These are phyloP conservation scores for Molossus molossus DNA, from an alignment of 2,797 vertebrate species.

Conservation along the genomic window DNA sequence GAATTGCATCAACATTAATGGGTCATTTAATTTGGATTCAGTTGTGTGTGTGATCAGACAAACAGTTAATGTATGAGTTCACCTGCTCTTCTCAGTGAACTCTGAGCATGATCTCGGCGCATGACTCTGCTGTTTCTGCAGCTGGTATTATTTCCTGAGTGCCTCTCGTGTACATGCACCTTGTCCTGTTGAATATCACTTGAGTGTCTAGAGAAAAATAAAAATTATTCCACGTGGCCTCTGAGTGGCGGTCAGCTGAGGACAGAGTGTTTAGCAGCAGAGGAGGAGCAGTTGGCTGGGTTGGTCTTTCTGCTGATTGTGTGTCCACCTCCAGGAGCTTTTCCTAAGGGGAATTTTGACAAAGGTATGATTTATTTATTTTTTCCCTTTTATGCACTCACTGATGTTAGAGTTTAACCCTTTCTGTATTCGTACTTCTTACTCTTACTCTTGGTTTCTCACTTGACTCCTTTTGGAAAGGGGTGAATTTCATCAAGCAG, in stretches of 20 bases:
- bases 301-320: background rate
- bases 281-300: background rate
- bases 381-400: background rate
- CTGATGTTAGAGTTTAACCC: slow-evolving; percentile 30
- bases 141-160: background rate
- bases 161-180: background rate
- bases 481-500: background rate
- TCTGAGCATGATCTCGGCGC: background rate
- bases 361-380: background rate
- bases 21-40: slow-evolving; percentile 17
- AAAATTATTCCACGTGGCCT: background rate
- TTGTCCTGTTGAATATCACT: background rate
- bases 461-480: slow-evolving; percentile 54
- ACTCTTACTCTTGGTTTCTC: slow-evolving; percentile 65
- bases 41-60: background rate
- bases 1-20: background rate
- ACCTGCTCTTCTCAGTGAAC: background rate
- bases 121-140: background rate
- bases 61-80: background rate
- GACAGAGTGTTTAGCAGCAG: background rate
- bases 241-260: background rate
- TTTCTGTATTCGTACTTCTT: background rate
- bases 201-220: background rate
- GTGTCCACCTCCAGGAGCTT: background rate
- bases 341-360: slow-evolving; percentile 32